These are phyloP conservation scores for Myotis pilosus DNA, from an alignment of 2,797 vertebrate genomes.

Conservation along the genomic window DNA sequence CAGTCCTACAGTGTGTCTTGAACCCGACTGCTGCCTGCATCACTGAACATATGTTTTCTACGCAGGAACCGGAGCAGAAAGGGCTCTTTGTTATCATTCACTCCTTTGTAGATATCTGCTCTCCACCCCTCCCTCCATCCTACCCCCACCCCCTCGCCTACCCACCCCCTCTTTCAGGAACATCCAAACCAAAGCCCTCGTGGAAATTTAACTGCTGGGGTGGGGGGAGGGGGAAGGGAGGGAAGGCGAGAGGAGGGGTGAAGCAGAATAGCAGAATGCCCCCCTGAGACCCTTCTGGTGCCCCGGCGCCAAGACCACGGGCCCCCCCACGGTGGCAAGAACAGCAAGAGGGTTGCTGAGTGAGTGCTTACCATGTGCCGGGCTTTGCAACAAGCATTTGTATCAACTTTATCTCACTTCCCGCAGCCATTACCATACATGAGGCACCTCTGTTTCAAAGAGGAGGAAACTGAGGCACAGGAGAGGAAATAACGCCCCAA, in stretches of 20 bases:
- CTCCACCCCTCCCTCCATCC: not conserved
- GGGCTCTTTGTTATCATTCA: slow-evolving; percentile 89
- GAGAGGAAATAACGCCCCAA: not conserved
- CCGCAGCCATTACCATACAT: not conserved
- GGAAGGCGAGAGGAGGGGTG: slow-evolving; percentile 19
- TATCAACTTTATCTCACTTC: not conserved
- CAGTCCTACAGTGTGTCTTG: slow-evolving; percentile 88
- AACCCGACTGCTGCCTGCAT: slow-evolving; percentile 89
- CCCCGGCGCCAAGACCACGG: not conserved
- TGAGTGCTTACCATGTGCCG: not conserved
- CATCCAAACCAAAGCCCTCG: slow-evolving; percentile 81
- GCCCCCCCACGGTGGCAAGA: not conserved
- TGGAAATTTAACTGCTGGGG: slow-evolving; percentile 74
- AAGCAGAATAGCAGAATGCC: slow-evolving; percentile 74
- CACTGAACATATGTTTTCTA: slow-evolving; percentile 96
- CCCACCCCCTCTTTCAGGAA: slow-evolving; percentile 74
- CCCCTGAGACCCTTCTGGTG: slow-evolving; percentile 45
- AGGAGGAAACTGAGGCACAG: not conserved
- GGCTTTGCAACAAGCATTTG: not conserved
- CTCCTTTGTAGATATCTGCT: slow-evolving; percentile 84
- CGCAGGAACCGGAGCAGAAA: slow-evolving; percentile 93
- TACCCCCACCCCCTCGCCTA: not conserved
- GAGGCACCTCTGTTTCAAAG: not conserved
- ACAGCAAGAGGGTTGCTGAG: not conserved
- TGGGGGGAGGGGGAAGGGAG: not conserved